Evolutionary conservation across 2,888 invertebrate species (phyloP).

Genomic region (Phortica magna): DNA sequence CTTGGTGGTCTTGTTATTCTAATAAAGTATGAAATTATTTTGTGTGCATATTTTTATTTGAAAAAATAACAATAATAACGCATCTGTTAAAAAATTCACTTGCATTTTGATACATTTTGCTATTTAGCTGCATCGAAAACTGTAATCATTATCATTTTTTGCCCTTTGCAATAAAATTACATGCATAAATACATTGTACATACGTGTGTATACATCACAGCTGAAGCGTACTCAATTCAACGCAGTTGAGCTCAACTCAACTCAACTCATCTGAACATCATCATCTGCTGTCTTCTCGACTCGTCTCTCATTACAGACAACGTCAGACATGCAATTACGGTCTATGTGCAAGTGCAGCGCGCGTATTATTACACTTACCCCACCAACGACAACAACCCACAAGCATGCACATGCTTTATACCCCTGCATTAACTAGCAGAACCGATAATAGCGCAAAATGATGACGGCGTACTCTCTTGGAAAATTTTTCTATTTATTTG

Average conservation of each 20-base stretch:
- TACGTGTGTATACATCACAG: no score
- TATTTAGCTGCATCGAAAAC: no score
- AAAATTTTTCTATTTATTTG: slow-evolving; percentile 52
- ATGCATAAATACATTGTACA: no score
- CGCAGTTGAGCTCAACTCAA: neutral
- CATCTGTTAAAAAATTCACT: no score
- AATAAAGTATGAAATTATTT: neutral
- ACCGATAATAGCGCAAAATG: slow-evolving; percentile 26
- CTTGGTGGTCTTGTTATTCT: neutral
- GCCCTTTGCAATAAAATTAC: no score
- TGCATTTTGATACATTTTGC: no score
- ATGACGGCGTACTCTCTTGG: slow-evolving; percentile 41
- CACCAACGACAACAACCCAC: slow-evolving; percentile 2
- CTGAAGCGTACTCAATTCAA: no score
- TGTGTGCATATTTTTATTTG: no score
- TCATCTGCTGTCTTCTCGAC: neutral
- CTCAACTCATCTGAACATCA: neutral
- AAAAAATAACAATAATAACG: no score
- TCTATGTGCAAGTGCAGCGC: slow-evolving; percentile 65
- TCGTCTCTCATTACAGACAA: slow-evolving; percentile 9
- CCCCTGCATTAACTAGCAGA: slow-evolving; percentile 12
- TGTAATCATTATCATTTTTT: no score
- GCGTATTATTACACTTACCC: slow-evolving; percentile 56
- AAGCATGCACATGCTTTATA: neutral
- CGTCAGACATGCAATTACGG: slow-evolving; percentile 34